These are phyloP conservation scores for Adelges cooleyi DNA, from an alignment of 1,140 invertebrate species.

Conservation along the genomic window DNA sequence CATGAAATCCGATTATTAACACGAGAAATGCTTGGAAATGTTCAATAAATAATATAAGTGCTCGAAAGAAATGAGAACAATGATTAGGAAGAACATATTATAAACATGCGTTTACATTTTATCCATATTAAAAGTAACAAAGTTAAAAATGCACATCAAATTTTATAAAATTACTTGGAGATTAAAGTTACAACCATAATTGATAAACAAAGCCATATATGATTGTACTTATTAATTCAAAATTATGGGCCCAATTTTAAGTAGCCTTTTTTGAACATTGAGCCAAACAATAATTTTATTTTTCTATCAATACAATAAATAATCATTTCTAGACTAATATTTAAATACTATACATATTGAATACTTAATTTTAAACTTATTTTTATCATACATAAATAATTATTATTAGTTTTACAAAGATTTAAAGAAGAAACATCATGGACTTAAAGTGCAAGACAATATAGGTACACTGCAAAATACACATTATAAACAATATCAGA, in stretches of 20 bases:
- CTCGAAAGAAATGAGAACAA: too few relatives aligned
- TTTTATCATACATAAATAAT: conserved; percentile 2
- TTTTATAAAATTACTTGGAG: too few relatives aligned
- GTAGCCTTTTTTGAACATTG: conserved; percentile 13
- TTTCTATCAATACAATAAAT: conserved; percentile 25
- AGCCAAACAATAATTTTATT: conserved; percentile 23
- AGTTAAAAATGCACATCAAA: too few relatives aligned
- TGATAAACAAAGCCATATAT: too few relatives aligned
- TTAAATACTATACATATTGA: conserved; percentile 27
- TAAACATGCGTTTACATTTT: too few relatives aligned
- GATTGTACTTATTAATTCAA: conserved; percentile 23
- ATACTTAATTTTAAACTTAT: conserved; percentile 21
- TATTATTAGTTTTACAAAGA: conserved; percentile 3
- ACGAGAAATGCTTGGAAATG: too few relatives aligned
- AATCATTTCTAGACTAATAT: conserved; percentile 21
- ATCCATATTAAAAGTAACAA: too few relatives aligned
- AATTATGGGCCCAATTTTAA: conserved; percentile 8
- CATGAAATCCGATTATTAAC: too few relatives aligned
- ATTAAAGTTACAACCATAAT: too few relatives aligned
- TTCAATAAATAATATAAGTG: too few relatives aligned
- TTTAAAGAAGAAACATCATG: conserved; percentile 25
- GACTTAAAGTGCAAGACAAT: neutral
- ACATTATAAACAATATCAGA: conserved; percentile 16
- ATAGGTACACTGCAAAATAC: conserved; percentile 14
- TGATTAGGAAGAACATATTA: too few relatives aligned